Base-by-base conservation (phyloP, 2,113 vertebrate genomes). In the Sminthopsis crassicaudata region DNA sequence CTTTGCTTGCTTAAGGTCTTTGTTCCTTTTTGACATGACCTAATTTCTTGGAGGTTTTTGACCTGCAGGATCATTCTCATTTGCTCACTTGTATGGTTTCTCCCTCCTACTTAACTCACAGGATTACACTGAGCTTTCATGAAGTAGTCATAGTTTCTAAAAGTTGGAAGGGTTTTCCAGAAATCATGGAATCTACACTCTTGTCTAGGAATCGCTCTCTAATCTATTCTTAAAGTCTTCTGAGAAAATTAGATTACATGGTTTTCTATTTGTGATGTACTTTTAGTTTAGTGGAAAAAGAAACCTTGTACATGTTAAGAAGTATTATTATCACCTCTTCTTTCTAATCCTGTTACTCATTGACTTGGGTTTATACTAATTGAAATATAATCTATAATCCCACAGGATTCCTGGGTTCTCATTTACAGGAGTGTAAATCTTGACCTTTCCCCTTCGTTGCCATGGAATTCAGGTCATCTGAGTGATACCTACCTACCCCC, bases 311-410 rank as follows among this genome's bases (percentile, higher is more conserved):
- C 84, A 51, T 95, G 53, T 52, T 48, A 54, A 91, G 23, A 26
- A 7, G 51, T 90, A 19, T 95, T 46, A 60, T 16, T 6, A 36
- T 67, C 76, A 6, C 36, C 54, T 27, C 90, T 60, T 27, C 90
- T 91, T n/a, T 48, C 89, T 36, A 16, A 94, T 52, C 1, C 1
- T 76, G 57, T 30, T 36, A 67, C 57, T 46, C 14, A 50, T 23
- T 97, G 97, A 97, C 92, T 96, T 46, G 95, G 94, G 60, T 84
- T 93, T 95, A 60, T 95, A 93, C 0, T 0, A 84, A 57, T 53
- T 97, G 97, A 93, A 50, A 22, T 91, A 19, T 53, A 94, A 93
- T 2, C 96, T 97, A 91, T 92, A 94, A 36, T 46, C 89, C 42
- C 46, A 57, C 10, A 6, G 11, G 19, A 27, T 24, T 46, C 24